Evolutionary conservation across 2,113 vertebrate genomes (phyloP), one percentile per base, ranked within the genome.

Genomic region (Pteronura brasiliensis): DNA sequence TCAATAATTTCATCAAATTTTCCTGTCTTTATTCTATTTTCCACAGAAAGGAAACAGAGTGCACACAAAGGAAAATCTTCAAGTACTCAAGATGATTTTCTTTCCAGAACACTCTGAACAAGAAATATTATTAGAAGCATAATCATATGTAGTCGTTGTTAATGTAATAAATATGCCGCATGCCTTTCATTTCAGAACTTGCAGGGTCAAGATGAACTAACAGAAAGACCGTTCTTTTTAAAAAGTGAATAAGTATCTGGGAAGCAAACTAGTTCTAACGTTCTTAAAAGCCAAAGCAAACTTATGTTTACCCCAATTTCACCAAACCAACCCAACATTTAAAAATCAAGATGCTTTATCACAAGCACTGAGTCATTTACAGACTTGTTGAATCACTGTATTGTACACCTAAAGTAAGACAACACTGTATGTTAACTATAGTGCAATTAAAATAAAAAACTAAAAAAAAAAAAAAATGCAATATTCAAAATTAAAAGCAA

Each of bases 401-500:
- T 4, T 47, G 7, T 77, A 44, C 7, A 31, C 27, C 1, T 77
- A 31, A 77, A 44, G 27, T 47, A 47, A 47, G 10, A 77, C 25
- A 44, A 31, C 74, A 47, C 27, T 31, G 27, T 47, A 47, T 77
- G 7, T 77, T 47, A 47, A 47, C 42, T 31, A 47, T 31, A 18
- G 2, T 47, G 14, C 74, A 44, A 77, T 44, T 47, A 47, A 76
- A 47, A 76, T 76, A 47, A 77, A 47, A 76, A 31, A 31, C 42
- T 31, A 29, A 2, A 47, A 47, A 77, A 77, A 77, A 76, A 6
- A 42, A 42, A 76, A 76, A 76, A 76, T 42, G 27, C 8, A 36
- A 96, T 61, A 97, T 87, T 96, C n/a, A 91, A 92, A 97, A 97
- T 97, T 84, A 97, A 92, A 59, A 93, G 83, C 76, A 98, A 94